phyloP scores from a whole-genome alignment of 2,113 vertebrate species.

The Erythrocercus mccallii region DNA sequence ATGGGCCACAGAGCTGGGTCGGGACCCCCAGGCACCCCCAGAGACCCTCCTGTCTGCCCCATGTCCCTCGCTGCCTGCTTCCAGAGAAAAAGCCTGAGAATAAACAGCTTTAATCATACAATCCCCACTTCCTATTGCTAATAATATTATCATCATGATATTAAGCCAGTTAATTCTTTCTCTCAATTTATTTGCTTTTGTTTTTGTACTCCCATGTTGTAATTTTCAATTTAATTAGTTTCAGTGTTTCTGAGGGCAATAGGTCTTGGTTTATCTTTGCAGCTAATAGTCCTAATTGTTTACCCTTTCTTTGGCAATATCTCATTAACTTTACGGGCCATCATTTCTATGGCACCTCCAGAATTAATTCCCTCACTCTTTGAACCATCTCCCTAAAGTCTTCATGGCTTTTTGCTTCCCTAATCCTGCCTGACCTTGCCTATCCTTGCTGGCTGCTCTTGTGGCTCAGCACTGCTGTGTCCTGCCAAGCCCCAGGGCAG shows the following conservation, averaged over 20 bases:
- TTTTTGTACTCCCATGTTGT: constrained; percentile 55
- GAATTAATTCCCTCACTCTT: constrained; percentile 60
- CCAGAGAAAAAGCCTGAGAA: neutral
- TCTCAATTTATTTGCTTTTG: constrained; percentile 49
- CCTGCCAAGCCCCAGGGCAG: neutral
- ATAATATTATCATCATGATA: constrained; percentile 61
- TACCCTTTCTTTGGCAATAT: constrained; percentile 70
- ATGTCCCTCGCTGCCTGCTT: accelerated
- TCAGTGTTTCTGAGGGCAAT: constrained; percentile 59
- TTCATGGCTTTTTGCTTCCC: neutral
- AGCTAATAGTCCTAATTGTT: constrained; percentile 77
- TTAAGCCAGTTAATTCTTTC: constrained; percentile 66
- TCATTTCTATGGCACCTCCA: constrained; percentile 45
- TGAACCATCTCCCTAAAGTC: neutral
- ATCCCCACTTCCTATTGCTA: constrained; percentile 30
- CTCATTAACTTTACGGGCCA: constrained; percentile 78
- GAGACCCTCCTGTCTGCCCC: neutral
- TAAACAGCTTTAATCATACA: constrained; percentile 39
- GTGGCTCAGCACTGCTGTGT: neutral
- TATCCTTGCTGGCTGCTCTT: neutral
- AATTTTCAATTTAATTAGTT: constrained; percentile 78
- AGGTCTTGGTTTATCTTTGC: constrained; percentile 67
- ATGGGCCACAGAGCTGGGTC: accelerated
- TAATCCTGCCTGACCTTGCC: neutral
- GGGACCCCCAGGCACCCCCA: accelerated